Base-by-base conservation (phyloP, 1,140 invertebrate species). In the Drosophila nigromelanica region DNA sequence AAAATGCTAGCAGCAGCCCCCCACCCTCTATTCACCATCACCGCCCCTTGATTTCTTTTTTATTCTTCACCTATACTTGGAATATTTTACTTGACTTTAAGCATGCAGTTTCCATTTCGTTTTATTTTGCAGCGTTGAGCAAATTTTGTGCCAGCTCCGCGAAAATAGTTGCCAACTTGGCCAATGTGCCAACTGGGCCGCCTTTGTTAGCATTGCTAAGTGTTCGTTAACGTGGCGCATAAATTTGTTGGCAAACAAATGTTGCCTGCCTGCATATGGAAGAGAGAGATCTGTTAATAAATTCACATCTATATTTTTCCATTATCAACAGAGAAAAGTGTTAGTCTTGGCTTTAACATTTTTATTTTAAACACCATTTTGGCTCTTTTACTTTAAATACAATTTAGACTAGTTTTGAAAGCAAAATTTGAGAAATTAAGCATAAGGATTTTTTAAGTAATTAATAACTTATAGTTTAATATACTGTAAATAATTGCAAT, bases 161-260 rank as follows among this genome's bases (percentile, higher is more conserved):
- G 27, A 62, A 79, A 80, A 76, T 72, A 55, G 67, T 67, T 81
- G 82, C 75, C 82, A 82, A 86, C 71, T 87, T 81, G 78, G 63
- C 82, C 68, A 73, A 68, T 73, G 71, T 56, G 71, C 81, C 81
- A 81, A 67, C 59, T 59, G 55, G 35, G 55, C 62, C 63, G 48
- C 33, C 79, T 78, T 70, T 87, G 78, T 86, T 86, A 67, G 78
- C 61, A 43, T 64, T 76, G 75, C 75, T 78, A 82, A 87, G 79
- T 87, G 81, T 87, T 87, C 83, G 78, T 87, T 81, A 89, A 87
- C 79, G 82, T 82, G 82, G 59, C 78, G 75, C 80, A 74, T 74
- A 82, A 87, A 82, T 87, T 82, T 60, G 82, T 79, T 87, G 83
- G 83, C 83, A 87, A 89, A 87, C 83, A 82, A 67, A 58, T 40